phyloP scores from a whole-genome alignment of 2,797 vertebrate species.

The Decapterus maruadsi region DNA sequence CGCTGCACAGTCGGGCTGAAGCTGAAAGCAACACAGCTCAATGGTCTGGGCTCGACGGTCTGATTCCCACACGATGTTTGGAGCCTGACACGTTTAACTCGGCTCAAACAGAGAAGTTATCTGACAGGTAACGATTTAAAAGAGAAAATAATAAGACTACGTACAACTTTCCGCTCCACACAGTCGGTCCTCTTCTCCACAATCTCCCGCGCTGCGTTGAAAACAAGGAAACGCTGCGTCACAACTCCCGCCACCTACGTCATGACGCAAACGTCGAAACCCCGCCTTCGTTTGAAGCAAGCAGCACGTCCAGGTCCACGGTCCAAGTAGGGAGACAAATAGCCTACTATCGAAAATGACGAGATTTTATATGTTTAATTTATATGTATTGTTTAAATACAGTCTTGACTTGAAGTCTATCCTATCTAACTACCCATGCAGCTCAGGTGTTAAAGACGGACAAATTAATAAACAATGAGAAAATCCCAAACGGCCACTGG shows the following conservation, averaged over 20 bases:
- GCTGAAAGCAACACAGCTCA: constrained; percentile 5
- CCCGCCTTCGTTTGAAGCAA: background rate
- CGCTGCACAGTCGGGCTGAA: constrained; percentile 10
- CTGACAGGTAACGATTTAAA: accelerated
- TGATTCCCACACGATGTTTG: accelerated
- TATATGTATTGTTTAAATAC: background rate
- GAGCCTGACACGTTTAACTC: accelerated
- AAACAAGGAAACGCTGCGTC: constrained; percentile 71
- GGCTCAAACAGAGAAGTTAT: accelerated
- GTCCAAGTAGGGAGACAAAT: too few species aligned
- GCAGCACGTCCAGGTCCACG: too few species aligned
- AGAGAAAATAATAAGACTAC: background rate
- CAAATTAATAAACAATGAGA: background rate
- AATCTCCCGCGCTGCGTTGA: constrained; percentile 84
- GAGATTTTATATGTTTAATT: background rate
- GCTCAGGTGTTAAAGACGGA: background rate
- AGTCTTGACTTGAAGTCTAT: background rate
- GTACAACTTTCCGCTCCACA: constrained; percentile 27
- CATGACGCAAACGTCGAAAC: constrained; percentile 45
- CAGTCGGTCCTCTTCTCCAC: constrained; percentile 9
- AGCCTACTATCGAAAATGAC: background rate
- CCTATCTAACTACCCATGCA: too few species aligned
- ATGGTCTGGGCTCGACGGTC: background rate
- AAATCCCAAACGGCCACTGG: too few species aligned
- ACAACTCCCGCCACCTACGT: constrained; percentile 81